phyloP scores from a whole-genome alignment of 2,113 vertebrate species.

The Dendropsophus ebraccatus region DNA sequence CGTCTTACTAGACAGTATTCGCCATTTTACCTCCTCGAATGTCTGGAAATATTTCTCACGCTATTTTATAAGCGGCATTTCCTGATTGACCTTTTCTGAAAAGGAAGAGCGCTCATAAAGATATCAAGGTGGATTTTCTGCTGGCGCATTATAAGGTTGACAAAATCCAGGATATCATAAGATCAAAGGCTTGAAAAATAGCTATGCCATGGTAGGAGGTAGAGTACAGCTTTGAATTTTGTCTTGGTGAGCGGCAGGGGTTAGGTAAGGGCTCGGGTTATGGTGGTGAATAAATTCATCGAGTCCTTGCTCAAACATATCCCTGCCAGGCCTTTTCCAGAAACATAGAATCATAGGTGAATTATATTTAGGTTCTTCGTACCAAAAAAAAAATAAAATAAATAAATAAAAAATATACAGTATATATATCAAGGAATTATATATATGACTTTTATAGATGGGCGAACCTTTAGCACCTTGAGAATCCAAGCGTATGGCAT shows the following conservation, averaged over 20 bases:
- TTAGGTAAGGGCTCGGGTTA: too few relatives aligned
- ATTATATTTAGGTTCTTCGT: too few relatives aligned
- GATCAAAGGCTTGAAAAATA: not conserved
- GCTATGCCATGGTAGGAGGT: not conserved
- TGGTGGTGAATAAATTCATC: too few relatives aligned
- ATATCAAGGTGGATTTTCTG: not conserved
- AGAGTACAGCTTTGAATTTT: not conserved
- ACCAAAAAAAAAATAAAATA: too few relatives aligned
- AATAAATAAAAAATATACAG: too few relatives aligned
- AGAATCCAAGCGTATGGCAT: too few relatives aligned
- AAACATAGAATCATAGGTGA: too few relatives aligned
- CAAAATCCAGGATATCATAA: not conserved
- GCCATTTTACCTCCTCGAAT: not conserved
- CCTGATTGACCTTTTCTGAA: constrained; percentile 12
- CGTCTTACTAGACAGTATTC: not conserved
- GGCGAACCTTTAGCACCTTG: too few relatives aligned
- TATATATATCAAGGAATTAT: too few relatives aligned
- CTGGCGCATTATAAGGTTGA: not conserved
- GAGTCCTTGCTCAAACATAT: too few relatives aligned
- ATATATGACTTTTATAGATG: too few relatives aligned
- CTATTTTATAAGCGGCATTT: not conserved
- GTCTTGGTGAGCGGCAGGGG: not conserved
- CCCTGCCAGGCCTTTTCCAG: too few relatives aligned
- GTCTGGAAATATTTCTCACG: not conserved
- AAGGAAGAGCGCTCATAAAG: not conserved